phyloP scores from a whole-genome alignment of 2,113 vertebrate species.

The western clawed frog (Xenopus tropicalis) region DNA sequence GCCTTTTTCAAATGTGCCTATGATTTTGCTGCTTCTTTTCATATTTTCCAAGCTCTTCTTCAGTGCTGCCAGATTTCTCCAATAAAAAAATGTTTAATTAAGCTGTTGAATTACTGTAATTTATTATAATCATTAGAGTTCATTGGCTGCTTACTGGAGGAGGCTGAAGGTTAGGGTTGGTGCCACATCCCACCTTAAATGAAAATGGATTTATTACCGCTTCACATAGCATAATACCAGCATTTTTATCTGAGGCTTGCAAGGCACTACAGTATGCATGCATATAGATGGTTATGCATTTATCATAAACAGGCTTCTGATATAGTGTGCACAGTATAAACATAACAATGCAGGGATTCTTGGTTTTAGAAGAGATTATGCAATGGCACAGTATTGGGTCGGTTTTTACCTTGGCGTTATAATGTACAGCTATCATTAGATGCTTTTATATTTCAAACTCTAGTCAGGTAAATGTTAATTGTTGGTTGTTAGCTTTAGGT shows the following conservation, averaged over 20 bases:
- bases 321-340: neutral
- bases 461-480: too few species aligned
- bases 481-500: too few species aligned
- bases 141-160: constrained; percentile 10
- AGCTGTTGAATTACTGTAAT: neutral
- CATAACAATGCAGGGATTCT: neutral
- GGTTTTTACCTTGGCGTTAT: too few species aligned
- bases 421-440: too few species aligned
- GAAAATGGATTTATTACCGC: constrained; percentile 45
- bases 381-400: too few species aligned
- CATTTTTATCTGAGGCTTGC: neutral
- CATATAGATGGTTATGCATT: neutral
- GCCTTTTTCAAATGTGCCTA: too few species aligned
- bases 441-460: too few species aligned
- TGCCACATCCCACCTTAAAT: constrained; percentile 15
- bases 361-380: too few species aligned
- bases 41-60: neutral
- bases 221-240: constrained; percentile 49
- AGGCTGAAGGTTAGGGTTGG: constrained; percentile 26
- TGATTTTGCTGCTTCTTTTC: neutral
- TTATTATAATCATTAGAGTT: constrained; percentile 10
- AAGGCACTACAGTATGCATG: neutral
- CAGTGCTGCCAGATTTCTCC: neutral
- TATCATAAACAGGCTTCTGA: neutral
- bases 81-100: constrained; percentile 19